Evolutionary conservation across 2,113 vertebrate species (phyloP), one percentile per base, ranked within the genome.

Genomic region (Bombycilla garrulus): DNA sequence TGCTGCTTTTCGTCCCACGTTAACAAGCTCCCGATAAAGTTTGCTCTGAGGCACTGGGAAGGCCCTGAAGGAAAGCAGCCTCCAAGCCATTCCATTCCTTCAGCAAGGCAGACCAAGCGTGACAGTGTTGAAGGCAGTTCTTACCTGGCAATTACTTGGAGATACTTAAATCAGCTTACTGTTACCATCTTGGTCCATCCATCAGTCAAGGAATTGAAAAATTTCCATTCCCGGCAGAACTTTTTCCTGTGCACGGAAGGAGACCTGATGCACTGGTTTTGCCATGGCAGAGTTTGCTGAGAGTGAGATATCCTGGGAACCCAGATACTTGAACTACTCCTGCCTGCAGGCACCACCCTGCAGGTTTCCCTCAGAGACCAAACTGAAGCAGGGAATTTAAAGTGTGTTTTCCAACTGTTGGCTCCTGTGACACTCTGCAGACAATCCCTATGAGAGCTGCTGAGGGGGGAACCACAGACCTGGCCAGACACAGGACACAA

Each of bases 401-500:
- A 69, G 51, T 5, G 26, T 18, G 9, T 12, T 85, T 69, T 69
- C 44, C 48, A 47, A 0, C 33, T 4, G 2, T 19, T 81, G 38
- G 29, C 54, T 77, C 28, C 61, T 38, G 19, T 56, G 36, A 25
- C 14, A 15, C 42, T 12, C 8, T 21, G 16, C 24, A 74, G 42
- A 31, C 2, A 0, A 36, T 24, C 19, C 47, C 38, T 33, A 0
- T 6, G 42, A 66, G 12, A 66, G 31, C 36, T 86, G 71, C 31
- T 29, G 26, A 4, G 0, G 10, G 19, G 20, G 12, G 16, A 51
- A 42, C 15, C 35, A 36, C 58, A 72, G 48, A 44, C 13, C 36
- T 29, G 33, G 40, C 2, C 2, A 69, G 23, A 48, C 21, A 60
- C 1, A 1, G 64, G 18, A 51, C 0, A 0, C 33, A 35, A 33